Base-by-base conservation (phyloP, 1,140 invertebrate species). In the Hylaeus volcanicus region DNA sequence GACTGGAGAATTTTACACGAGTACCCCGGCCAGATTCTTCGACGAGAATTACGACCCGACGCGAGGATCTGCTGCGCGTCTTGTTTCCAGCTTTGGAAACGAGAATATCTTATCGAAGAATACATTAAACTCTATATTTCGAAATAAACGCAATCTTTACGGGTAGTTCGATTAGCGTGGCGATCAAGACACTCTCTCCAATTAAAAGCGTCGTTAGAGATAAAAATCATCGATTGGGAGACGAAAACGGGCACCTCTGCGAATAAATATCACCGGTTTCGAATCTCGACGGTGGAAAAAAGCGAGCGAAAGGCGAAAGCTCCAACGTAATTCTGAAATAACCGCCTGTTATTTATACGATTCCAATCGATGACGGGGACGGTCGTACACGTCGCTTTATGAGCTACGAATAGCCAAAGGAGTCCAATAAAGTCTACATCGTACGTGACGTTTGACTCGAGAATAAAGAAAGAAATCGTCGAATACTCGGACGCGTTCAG, bases 161-260 rank as follows among this genome's bases (percentile, higher is more conserved):
- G 51, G 26, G 5, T 56, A 15, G 14, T 37, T 37, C 3, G n/a
- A 51, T 1, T 51, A 9, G 9, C 9, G 51, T 2, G 6, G 0
- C 53, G 41, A 65, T 60, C 37, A 39, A 72, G 72, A 64, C 70
- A 11, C 12, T 11, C 56, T 43, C 39, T 48, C n/a, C 43, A 66
- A 73, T 82, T 60, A 51, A 56, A 56, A 75, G 55, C 51, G 58
- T 77, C 69, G 61, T 63, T 15, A 12, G 1, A 45, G 64, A 15
- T 53, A 58, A 64, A 26, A 72, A 51, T 83, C 70, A 79, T 65
- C 74, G 65, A 83, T 69, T 37, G 51, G 64, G 14, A 39, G 26
- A 55, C 45, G 41, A 76, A 76, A 61, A 14, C 65, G 60, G 55
- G 37, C 45, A 61, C 43, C 15, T 26, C 26, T 56, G 41, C 5